These are phyloP conservation scores for Ichneumon xanthorius DNA, from an alignment of 2,888 invertebrate genomes.

Conservation along the genomic window DNA sequence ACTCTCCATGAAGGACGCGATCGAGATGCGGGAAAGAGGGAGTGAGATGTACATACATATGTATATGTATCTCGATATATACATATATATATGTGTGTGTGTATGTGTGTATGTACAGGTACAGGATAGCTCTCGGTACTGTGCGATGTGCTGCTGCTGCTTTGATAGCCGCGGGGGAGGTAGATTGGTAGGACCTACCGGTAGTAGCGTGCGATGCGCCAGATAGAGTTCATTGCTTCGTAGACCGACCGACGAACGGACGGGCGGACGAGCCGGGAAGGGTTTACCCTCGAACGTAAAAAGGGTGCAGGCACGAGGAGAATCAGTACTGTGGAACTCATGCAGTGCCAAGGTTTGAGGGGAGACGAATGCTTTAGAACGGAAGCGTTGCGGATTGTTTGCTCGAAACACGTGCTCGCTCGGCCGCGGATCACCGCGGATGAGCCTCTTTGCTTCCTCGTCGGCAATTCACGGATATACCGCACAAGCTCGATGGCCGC, in stretches of 20 bases:
- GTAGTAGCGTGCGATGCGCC: slow-evolving; percentile 74
- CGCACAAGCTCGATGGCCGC: slow-evolving; percentile 53
- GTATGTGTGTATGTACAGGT: neutral
- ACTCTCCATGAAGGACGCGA: slow-evolving; percentile 59
- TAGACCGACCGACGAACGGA: slow-evolving; percentile 62
- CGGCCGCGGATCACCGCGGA: slow-evolving; percentile 63
- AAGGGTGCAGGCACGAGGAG: slow-evolving; percentile 64
- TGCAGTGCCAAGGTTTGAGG: slow-evolving; percentile 27
- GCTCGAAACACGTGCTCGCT: slow-evolving; percentile 69
- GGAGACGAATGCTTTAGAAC: slow-evolving; percentile 74
- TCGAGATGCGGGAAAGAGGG: slow-evolving; percentile 53
- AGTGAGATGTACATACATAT: slow-evolving; percentile 46
- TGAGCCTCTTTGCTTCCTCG: slow-evolving; percentile 46
- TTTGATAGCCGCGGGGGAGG: slow-evolving; percentile 82
- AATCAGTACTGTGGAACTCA: slow-evolving; percentile 25
- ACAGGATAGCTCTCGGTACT: slow-evolving; percentile 43
- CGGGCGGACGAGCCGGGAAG: slow-evolving; percentile 72
- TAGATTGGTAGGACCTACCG: slow-evolving; percentile 78
- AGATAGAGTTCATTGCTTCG: slow-evolving; percentile 82
- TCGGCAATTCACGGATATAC: slow-evolving; percentile 58
- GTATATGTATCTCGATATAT: neutral
- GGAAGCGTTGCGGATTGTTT: slow-evolving; percentile 75
- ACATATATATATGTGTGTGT: neutral
- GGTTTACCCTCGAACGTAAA: slow-evolving; percentile 80
- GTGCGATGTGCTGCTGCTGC: slow-evolving; percentile 63